A percentile compares a stretch with the other conserved stretches of the same genome.
Conservation (phyloP, 2,888 invertebrate species). For the Calameuta filiformis region DNA sequence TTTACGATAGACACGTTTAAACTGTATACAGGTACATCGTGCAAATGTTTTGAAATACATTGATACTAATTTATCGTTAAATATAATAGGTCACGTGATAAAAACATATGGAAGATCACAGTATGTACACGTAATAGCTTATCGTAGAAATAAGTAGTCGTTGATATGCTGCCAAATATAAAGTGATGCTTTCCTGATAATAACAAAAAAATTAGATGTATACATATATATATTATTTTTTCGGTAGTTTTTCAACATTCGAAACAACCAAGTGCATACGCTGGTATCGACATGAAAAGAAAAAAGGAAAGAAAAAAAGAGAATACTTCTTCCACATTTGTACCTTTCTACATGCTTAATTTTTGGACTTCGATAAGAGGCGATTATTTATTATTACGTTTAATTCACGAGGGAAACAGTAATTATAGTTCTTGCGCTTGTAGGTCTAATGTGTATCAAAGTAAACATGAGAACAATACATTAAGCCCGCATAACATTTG, state of each 20-base stretch:
- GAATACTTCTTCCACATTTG: background rate
- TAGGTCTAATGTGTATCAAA: background rate
- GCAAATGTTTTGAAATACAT: conserved; percentile 3
- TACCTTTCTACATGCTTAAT: conserved; percentile 1
- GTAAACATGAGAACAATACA: background rate
- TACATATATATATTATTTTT: background rate
- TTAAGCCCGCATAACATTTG: background rate
- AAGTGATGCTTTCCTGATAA: conserved; percentile 25
- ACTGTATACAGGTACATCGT: background rate
- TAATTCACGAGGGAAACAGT: background rate
- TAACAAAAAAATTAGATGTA: background rate
- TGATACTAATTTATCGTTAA: background rate
- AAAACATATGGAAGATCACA: background rate
- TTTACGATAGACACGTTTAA: background rate
- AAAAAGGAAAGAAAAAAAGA: background rate
- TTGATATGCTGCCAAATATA: conserved; percentile 53
- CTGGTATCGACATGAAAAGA: background rate
- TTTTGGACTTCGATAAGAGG: background rate
- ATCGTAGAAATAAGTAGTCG: conserved; percentile 36
- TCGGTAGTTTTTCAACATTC: background rate
- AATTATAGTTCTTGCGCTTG: background rate
- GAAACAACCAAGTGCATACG: background rate
- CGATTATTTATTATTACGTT: background rate
- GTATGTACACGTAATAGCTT: background rate
- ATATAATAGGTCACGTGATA: background rate